Evolutionary conservation across 2,797 vertebrate species (phyloP), one percentile per base, ranked within the genome.

Genomic region (Chrysocyon brachyurus): DNA sequence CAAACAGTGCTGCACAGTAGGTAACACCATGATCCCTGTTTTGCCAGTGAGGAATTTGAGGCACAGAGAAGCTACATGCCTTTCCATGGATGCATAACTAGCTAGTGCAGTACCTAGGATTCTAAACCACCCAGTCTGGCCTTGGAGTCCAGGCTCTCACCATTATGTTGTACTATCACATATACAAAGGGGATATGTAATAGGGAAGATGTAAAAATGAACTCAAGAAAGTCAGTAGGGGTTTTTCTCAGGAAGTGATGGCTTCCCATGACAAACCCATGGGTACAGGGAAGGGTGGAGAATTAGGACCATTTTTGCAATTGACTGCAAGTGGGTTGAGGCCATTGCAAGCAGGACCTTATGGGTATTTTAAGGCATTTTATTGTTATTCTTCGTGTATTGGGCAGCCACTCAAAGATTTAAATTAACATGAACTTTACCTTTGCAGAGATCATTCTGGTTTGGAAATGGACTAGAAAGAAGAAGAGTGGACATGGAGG

Each of bases 361-460:
- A 24, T 36, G 49, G 54, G 52, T 17, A 66, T n/a, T 68, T 92
- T 40, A 57, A 85, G 54, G 19, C 36, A 75, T 68, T 94, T 89
- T 61, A n/a, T 77, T 77, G 86, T 83, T 54, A 59, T 57, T 68
- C 36, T 87, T 5, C 84, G 36, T 56, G 57, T 64, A 46, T 1
- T 56, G 40, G 12, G 21, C 2, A 54, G n/a, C 82, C 26, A 31
- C 9, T 33, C 49, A 56, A 79, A 57, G 33, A 68, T 59, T 81
- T 64, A 68, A 68, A 21, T 52, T 90, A 59, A 91, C 63, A 28
- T 73, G 31, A 15, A n/a, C 33, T 81, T 95, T 28, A 31, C 36
- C 36, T 85, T 82, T 57, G 72, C 28, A 91, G 49, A 33, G 84
- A 16, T 49, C 59, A 31, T 82, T 57, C 95, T 96, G 19, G 84